These are phyloP conservation scores for Baccha elongata DNA, from an alignment of 2,888 invertebrate species.

Conservation along the genomic window DNA sequence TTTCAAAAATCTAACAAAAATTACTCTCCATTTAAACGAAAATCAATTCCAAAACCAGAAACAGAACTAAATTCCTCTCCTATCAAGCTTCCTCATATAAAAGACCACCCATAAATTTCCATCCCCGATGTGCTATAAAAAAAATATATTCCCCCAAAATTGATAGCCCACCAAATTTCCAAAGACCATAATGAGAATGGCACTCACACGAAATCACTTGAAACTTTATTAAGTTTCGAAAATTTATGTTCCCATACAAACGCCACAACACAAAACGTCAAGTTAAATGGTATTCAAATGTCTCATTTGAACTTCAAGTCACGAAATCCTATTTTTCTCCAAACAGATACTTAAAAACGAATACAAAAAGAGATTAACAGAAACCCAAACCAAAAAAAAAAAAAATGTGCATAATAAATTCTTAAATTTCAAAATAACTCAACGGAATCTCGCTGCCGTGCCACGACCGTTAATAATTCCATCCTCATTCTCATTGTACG, in stretches of 20 bases:
- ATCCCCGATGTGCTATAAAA: no score
- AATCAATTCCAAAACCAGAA: no score
- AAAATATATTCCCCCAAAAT: no score
- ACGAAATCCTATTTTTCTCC: constrained; percentile 49
- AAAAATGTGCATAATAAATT: constrained; percentile 62
- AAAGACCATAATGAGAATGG: constrained; percentile 29
- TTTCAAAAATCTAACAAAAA: no score
- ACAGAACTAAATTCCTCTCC: no score
- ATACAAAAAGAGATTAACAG: constrained; percentile 1
- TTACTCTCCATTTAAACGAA: not conserved
- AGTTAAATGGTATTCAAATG: constrained; percentile 31
- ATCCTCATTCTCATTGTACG: constrained; percentile 66
- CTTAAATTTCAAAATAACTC: constrained; percentile 71
- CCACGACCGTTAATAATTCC: constrained; percentile 51
- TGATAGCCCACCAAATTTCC: not conserved
- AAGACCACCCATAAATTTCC: no score
- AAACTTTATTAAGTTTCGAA: constrained; percentile 61
- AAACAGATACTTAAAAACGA: constrained; percentile 19
- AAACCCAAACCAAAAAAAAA: not conserved
- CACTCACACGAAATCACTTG: constrained; percentile 61
- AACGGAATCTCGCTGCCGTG: constrained; percentile 22
- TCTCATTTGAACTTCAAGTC: constrained; percentile 66
- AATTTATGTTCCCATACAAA: constrained; percentile 52
- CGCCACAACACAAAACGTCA: not conserved
- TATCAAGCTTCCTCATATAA: no score